These are phyloP conservation scores for Camptogramma bilineatum DNA, from an alignment of 2,888 invertebrate species.

Conservation along the genomic window DNA sequence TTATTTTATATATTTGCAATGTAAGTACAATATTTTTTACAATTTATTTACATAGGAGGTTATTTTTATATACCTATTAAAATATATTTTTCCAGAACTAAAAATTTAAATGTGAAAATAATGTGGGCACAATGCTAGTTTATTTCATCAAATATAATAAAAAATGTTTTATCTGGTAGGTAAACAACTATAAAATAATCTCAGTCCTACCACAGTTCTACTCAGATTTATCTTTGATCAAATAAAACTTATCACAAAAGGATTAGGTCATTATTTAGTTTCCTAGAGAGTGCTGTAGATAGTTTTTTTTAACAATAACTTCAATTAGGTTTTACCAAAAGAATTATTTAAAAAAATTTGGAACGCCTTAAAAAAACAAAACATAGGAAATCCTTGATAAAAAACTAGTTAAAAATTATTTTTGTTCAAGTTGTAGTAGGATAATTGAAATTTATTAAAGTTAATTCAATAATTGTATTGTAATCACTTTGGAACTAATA, in stretches of 20 bases:
- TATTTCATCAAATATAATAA: neutral
- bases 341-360: too few species aligned
- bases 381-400: too few species aligned
- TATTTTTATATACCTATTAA: neutral
- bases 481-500: too few species aligned
- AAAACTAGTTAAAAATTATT: too few species aligned
- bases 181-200: conserved; percentile 8
- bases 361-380: too few species aligned
- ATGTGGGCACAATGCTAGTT: neutral
- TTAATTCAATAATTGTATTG: too few species aligned
- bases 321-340: too few species aligned
- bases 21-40: conserved; percentile 33
- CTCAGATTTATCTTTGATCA: conserved; percentile 14
- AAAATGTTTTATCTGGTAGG: conserved; percentile 1
- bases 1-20: conserved; percentile 24
- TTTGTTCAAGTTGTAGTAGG: too few species aligned
- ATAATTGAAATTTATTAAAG: too few species aligned
- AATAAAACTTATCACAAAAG: conserved; percentile 12
- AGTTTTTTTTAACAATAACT: too few species aligned
- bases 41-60: neutral
- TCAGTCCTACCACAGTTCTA: neutral
- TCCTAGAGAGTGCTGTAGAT: neutral
- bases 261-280: neutral
- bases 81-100: neutral
- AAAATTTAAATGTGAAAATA: neutral